Percentiles rank a stretch among this genome's conserved stretches.
Conservation (phyloP, 2,113 vertebrate genomes). For the Macaca mulatta region DNA sequence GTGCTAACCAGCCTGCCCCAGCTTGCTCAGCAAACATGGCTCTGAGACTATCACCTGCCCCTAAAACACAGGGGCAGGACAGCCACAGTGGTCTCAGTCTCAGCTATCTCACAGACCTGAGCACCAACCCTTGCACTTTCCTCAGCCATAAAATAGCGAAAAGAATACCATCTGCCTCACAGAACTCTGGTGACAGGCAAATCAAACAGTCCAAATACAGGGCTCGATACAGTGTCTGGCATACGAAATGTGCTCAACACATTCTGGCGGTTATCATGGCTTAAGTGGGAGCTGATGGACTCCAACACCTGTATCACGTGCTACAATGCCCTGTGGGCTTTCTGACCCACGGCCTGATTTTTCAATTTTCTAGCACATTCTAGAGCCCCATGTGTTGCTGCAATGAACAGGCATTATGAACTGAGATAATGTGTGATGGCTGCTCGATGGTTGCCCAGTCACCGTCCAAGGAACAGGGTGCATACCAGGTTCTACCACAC, state of each 20-base stretch:
- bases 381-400: fast-evolving
- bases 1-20: too few relatives aligned
- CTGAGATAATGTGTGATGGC: fast-evolving
- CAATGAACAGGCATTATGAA: neutral
- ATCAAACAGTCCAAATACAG: neutral
- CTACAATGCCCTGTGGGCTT: neutral
- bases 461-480: fast-evolving
- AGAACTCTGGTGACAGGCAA: neutral
- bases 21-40: neutral
- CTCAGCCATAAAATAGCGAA: neutral
- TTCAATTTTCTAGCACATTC: neutral
- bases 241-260: fast-evolving
- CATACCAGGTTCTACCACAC: neutral
- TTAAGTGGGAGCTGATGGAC: fast-evolving
- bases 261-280: fast-evolving
- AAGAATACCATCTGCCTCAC: neutral
- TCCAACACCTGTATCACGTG: fast-evolving
- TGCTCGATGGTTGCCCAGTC: fast-evolving
- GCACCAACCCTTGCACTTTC: neutral
- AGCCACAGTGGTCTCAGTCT: neutral
- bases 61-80: neutral
- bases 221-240: fast-evolving
- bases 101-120: neutral
- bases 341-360: neutral
- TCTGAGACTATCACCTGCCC: too few relatives aligned